Base-by-base conservation (phyloP, 1,140 invertebrate genomes). In the Leguminivora glycinivorella region DNA sequence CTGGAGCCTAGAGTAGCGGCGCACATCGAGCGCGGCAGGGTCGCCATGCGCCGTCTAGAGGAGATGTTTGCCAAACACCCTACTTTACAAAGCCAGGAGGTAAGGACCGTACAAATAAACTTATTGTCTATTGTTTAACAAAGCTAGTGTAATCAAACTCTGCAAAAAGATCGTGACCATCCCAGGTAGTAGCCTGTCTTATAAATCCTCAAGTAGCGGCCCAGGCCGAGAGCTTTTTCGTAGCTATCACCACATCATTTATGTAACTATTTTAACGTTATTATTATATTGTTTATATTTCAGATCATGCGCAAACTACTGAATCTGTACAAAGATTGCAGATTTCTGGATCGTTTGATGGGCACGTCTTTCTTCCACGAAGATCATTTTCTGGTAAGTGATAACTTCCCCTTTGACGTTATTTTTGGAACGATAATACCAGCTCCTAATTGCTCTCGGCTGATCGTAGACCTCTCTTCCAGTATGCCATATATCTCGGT, bases 331-430 rank as follows among this genome's bases (percentile, higher is more conserved):
- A 97, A 97, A 86, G 96, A 97, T 84, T 97, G 96, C 77, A 94
- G 96, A 68, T 96, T 95, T 76, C 93, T 98, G 83, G 97, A 98
- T 85, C 95, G 95, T 75, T 87, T 97, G 4, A 95, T 98, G 93
- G 96, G 95, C 43, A 97, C 97, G 0, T 94, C 95, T 0, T 97
- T 97, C 90, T 98, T 98, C 83, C 95, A 96, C 75, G 96, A 96
- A 77, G 94, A 94, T 74, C 94, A 96, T 82, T 95, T 96, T 79
- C 94, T 92, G 84, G 92, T 92, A 79, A 87, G 81, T 4, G 14
- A 38, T 2, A 38, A 38, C 1, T n/a, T n/a, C n/a, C n/a, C n/a
- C n/a, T n/a, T n/a, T n/a, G n/a, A n/a, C n/a, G n/a, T n/a, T n/a
- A n/a, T n/a, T n/a, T n/a, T n/a, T n/a, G n/a, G n/a, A n/a, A n/a